Evolutionary conservation across 2,888 invertebrate species (phyloP).

Genomic region (Pedicia rivosa): DNA sequence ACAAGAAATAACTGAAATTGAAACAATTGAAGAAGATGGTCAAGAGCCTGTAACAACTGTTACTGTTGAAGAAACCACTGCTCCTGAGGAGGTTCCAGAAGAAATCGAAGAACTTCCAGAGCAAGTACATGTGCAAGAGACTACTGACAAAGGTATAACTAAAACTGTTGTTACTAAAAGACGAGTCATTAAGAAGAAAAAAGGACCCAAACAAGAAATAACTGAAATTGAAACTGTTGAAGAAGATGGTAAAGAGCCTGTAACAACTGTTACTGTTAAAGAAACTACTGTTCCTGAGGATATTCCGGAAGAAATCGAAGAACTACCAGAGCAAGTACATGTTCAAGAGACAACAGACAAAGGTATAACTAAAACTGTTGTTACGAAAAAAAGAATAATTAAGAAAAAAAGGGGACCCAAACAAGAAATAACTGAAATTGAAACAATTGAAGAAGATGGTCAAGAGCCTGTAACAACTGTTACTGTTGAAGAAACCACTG

Average conservation of each 20-base stretch:
- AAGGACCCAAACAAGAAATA: slow-evolving; percentile 15
- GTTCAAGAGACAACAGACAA: slow-evolving; percentile 15
- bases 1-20: slow-evolving; percentile 24
- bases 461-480: slow-evolving; percentile 19
- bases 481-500: slow-evolving; percentile 18
- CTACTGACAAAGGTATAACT: slow-evolving; percentile 5
- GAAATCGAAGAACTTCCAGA: slow-evolving; percentile 15
- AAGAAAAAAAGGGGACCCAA: slow-evolving; percentile 16
- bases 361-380: slow-evolving; percentile 19
- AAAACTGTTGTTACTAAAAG: slow-evolving; percentile 14
- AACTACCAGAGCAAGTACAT: slow-evolving; percentile 11
- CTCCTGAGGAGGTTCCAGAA: slow-evolving; percentile 10
- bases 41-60: slow-evolving; percentile 21
- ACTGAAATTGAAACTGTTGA: slow-evolving; percentile 30
- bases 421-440: slow-evolving; percentile 23
- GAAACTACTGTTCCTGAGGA: slow-evolving; percentile 6
- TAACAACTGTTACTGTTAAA: slow-evolving; percentile 16
- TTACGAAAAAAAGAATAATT: slow-evolving; percentile 19
- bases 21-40: slow-evolving; percentile 24
- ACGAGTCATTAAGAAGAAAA: slow-evolving; percentile 19
- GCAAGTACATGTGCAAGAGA: slow-evolving; percentile 16
- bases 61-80: slow-evolving; percentile 14
- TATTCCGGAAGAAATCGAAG: slow-evolving; percentile 10
- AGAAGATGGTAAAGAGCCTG: slow-evolving; percentile 19
- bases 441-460: slow-evolving; percentile 17